phyloP scores from a whole-genome alignment of 1,140 invertebrate species.

The Phocides pigmalion region DNA sequence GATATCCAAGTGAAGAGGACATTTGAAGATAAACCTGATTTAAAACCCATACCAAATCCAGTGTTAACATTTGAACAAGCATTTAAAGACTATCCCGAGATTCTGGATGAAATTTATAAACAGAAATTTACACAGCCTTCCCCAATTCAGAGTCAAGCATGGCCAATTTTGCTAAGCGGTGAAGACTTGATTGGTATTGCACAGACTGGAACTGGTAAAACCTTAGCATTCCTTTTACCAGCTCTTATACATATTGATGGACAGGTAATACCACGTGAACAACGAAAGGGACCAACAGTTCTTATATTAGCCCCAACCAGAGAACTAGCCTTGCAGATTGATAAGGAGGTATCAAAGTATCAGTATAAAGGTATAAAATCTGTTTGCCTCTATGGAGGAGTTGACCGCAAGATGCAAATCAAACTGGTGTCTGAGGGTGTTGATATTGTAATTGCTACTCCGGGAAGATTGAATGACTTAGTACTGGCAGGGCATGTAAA shows the following conservation, averaged over 20 bases:
- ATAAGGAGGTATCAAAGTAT: conserved; percentile 95
- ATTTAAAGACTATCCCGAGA: conserved; percentile 92
- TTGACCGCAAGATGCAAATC: conserved; percentile 90
- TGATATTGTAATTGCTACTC: conserved; percentile 95
- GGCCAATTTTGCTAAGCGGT: conserved; percentile 94
- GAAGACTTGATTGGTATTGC: conserved; percentile 96
- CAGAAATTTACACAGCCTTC: conserved; percentile 93
- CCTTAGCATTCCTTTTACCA: conserved; percentile 95
- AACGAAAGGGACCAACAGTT: conserved; percentile 92
- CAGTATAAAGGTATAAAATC: conserved; percentile 92
- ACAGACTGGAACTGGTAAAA: conserved; percentile 96
- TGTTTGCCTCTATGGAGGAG: conserved; percentile 95
- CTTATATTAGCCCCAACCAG: conserved; percentile 95
- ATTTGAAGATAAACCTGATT: conserved; percentile 74
- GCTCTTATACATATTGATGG: conserved; percentile 95
- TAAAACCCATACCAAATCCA: conserved; percentile 91
- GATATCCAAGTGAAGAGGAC: conserved; percentile 88
- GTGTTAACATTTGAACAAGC: conserved; percentile 93
- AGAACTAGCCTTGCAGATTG: conserved; percentile 95
- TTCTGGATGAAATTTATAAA: conserved; percentile 92
- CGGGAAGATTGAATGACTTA: conserved; percentile 94
- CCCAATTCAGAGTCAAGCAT: conserved; percentile 95
- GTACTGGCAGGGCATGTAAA: conserved; percentile 87
- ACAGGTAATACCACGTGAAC: conserved; percentile 87
- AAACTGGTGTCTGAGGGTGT: conserved; percentile 88